Evolutionary conservation across 1,140 invertebrate species (phyloP).

Genomic region (Drosophila orosa): DNA sequence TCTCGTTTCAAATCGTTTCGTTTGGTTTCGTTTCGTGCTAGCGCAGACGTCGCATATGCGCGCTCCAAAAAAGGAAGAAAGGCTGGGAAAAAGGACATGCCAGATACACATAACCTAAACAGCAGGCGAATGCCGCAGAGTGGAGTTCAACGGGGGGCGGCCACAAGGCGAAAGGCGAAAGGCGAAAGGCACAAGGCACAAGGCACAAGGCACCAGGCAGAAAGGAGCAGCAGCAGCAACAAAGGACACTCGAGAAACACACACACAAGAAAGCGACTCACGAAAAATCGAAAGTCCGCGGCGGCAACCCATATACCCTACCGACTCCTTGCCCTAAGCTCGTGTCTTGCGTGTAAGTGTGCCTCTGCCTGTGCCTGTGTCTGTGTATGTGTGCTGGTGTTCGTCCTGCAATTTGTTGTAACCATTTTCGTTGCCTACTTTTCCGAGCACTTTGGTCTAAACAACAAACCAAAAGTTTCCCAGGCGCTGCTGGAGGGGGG

Average conservation of each 20-base stretch:
- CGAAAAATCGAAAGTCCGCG: slow-evolving; percentile 72
- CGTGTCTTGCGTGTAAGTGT: background rate
- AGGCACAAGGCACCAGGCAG: slow-evolving; percentile 12
- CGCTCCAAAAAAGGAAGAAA: slow-evolving; percentile 58
- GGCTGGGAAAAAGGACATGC: slow-evolving; percentile 63
- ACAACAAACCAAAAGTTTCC: slow-evolving; percentile 43
- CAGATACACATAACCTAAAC: slow-evolving; percentile 71
- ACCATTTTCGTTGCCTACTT: slow-evolving; percentile 52
- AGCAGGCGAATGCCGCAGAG: slow-evolving; percentile 55
- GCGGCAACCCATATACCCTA: slow-evolving; percentile 20
- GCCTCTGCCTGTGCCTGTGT: background rate
- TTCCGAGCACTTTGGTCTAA: slow-evolving; percentile 40
- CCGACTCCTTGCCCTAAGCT: slow-evolving; percentile 8
- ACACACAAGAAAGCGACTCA: slow-evolving; percentile 49
- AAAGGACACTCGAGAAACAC: slow-evolving; percentile 54
- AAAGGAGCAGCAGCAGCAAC: slow-evolving; percentile 45
- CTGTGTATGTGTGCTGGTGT: background rate
- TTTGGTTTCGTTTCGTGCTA: slow-evolving; percentile 61
- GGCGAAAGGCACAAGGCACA: slow-evolving; percentile 33
- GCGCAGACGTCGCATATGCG: slow-evolving; percentile 73
- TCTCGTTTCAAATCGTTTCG: slow-evolving; percentile 23
- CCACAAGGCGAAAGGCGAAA: slow-evolving; percentile 34
- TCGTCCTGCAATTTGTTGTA: slow-evolving; percentile 30
- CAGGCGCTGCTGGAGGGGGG: background rate
- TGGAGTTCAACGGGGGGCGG: slow-evolving; percentile 17